A percentile compares a stretch with the other conserved stretches of the same genome.
phyloP scores from a whole-genome alignment of 2,797 vertebrate genomes.

The Heteromormyrus szaboi region DNA sequence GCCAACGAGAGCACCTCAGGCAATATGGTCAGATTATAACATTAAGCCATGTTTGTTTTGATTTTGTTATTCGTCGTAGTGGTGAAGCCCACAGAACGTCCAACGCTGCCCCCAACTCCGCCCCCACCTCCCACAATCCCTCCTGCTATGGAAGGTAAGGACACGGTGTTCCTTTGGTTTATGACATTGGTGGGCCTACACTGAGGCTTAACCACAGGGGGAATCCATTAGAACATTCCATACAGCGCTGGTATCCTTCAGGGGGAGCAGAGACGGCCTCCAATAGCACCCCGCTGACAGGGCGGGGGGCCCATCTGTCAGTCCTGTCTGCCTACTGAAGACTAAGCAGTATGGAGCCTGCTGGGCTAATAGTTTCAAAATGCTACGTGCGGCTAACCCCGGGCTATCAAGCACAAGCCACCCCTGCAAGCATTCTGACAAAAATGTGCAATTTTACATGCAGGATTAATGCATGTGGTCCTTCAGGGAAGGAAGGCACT shows the following conservation, averaged over 20 bases:
- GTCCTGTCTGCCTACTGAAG: not conserved
- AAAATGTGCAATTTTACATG: not conserved
- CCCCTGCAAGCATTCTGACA: not conserved
- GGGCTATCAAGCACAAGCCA: not conserved
- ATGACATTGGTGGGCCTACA: not conserved
- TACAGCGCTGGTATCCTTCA: not conserved
- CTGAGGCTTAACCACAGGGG: not conserved
- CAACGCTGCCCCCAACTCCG: constrained; percentile 80
- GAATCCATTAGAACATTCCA: constrained; percentile 7
- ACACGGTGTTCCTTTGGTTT: not conserved
- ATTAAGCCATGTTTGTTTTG: not conserved
- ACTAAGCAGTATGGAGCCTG: not conserved
- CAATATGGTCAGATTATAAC: not conserved
- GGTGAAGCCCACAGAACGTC: constrained; percentile 82
- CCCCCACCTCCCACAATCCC: constrained; percentile 84
- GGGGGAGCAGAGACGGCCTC: not conserved
- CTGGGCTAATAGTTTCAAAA: constrained; percentile 17
- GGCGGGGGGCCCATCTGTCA: not conserved
- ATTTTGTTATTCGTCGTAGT: constrained; percentile 54
- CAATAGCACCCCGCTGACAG: not conserved
- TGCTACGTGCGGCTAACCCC: constrained; percentile 11
- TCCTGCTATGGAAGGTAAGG: constrained; percentile 84
- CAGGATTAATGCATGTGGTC: not conserved
- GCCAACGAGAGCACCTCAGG: not conserved
- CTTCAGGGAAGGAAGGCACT: not conserved